phyloP scores from a whole-genome alignment of 2,888 invertebrate species.

The Bugulina stolonifera region DNA sequence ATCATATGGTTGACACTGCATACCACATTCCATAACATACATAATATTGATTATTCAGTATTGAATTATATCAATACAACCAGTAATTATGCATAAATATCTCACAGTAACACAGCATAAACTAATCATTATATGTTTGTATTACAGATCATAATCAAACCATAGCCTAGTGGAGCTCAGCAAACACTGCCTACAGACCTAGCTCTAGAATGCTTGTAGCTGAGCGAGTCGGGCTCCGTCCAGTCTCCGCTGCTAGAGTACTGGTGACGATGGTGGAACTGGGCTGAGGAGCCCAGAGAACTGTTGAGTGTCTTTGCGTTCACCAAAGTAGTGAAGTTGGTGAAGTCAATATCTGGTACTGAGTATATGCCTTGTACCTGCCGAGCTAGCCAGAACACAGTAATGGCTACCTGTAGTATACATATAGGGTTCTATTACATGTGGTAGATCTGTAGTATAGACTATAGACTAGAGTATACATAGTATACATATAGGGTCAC shows the following conservation, averaged over 20 bases:
- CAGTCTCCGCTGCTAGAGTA: constrained; percentile 23
- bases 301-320: constrained; percentile 20
- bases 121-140: no score
- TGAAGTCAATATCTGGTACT: constrained; percentile 47
- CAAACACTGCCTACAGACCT: no score
- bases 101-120: no score
- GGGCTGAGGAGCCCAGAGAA: not conserved
- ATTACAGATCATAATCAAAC: no score
- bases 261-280: constrained; percentile 3
- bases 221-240: constrained; percentile 20
- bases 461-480: no score
- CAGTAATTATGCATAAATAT: no score
- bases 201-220: not conserved
- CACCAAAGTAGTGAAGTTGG: constrained; percentile 47
- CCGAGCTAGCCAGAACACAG: constrained; percentile 48
- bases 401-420: constrained; percentile 50
- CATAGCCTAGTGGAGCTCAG: no score
- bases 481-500: no score
- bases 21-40: no score
- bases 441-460: no score
- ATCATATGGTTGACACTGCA: no score
- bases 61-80: not conserved
- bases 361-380: constrained; percentile 35
- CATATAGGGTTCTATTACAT: no score
- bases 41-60: not conserved